phyloP scores from a whole-genome alignment of 2,888 invertebrate genomes.

The Spicauda simplicius region DNA sequence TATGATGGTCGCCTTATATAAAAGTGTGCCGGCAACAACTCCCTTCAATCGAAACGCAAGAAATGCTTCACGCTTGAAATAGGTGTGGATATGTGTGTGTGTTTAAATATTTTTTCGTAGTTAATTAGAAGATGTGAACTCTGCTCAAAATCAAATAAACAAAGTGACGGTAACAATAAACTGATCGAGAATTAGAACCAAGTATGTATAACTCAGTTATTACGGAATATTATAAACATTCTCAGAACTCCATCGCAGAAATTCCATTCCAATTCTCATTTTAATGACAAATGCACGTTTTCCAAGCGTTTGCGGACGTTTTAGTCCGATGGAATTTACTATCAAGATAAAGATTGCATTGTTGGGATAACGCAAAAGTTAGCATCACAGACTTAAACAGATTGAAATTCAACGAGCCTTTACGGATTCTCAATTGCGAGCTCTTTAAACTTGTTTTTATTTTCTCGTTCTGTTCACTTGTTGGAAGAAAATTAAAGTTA shows the following conservation, averaged over 20 bases:
- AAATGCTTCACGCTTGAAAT: too few species aligned
- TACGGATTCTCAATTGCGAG: conserved; percentile 49
- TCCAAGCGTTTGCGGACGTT: conserved; percentile 11
- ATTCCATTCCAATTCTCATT: conserved; percentile 3
- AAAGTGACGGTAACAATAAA: too few species aligned
- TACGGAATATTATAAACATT: conserved; percentile 3
- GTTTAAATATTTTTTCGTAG: too few species aligned
- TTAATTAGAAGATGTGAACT: too few species aligned
- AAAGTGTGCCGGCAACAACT: too few species aligned
- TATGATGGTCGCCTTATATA: too few species aligned
- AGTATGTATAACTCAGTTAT: neutral
- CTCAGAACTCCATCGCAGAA: neutral
- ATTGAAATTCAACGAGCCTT: conserved; percentile 57
- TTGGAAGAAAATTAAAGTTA: neutral
- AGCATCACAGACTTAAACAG: conserved; percentile 48
- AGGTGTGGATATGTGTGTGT: too few species aligned
- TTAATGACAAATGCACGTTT: conserved; percentile 9
- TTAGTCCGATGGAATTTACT: conserved; percentile 39
- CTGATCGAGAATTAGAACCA: neutral
- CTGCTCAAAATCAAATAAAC: too few species aligned
- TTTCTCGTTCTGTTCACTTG: neutral
- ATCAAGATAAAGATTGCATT: conserved; percentile 38
- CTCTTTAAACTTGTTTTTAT: conserved; percentile 35
- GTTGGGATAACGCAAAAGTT: conserved; percentile 42
- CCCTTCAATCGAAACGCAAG: too few species aligned